phyloP scores from a whole-genome alignment of 2,113 vertebrate species.

The Ochotona curzoniae region DNA sequence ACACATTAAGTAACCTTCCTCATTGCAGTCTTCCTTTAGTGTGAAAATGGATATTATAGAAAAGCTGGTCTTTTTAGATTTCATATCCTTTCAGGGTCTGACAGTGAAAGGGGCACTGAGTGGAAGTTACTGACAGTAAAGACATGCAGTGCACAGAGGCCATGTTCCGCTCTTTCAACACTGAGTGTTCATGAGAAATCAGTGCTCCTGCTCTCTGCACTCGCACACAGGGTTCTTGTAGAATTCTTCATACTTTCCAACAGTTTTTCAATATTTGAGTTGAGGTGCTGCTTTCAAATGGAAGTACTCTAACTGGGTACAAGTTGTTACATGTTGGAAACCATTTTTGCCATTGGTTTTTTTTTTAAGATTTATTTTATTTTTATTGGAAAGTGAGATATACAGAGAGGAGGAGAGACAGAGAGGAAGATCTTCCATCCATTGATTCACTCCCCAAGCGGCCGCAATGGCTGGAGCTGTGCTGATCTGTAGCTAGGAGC shows the following conservation, averaged over 20 bases:
- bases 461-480: no score
- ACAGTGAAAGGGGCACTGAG: not conserved
- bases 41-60: not conserved
- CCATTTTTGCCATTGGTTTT: not conserved
- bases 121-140: not conserved
- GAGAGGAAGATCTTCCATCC: no score
- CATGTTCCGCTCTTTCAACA: constrained; percentile 63
- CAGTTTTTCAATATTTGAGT: constrained; percentile 55
- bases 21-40: not conserved
- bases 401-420: no score
- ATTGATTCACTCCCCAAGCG: no score
- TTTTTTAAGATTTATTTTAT: no score
- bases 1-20: rapidly evolving
- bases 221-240: constrained; percentile 49
- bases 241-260: constrained; percentile 73
- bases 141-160: not conserved
- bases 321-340: constrained; percentile 49
- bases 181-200: constrained; percentile 72
- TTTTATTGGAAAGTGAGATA: no score
- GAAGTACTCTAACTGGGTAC: constrained; percentile 63
- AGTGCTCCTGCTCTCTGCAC: constrained; percentile 61
- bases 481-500: no score
- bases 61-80: not conserved
- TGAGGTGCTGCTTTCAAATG: constrained; percentile 71
- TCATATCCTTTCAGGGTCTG: not conserved